Base-by-base conservation (phyloP, 1,140 invertebrate species). In the Penaeus vannamei region DNA sequence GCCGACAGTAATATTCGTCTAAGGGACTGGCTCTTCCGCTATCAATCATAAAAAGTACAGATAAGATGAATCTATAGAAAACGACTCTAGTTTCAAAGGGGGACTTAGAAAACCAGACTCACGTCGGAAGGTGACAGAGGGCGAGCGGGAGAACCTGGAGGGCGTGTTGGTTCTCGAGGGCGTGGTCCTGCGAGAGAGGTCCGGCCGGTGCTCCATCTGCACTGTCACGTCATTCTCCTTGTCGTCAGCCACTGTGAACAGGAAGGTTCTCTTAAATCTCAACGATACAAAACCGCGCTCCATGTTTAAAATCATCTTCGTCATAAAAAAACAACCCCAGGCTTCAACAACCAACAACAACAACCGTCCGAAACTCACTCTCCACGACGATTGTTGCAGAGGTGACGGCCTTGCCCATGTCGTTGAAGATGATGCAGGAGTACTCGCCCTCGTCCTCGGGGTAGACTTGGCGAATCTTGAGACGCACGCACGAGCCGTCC, bases 361-460 rank as follows among this genome's bases (percentile, higher is more conserved):
- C 53, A 53, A 17, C 10, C 12, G 12, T 23, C 10, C 26, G 61
- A 46, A 42, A 93, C 93, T 95, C 94, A 97, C 96, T 95, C 93
- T 97, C 96, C 19, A 97, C 96, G 42, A 97, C 94, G 10, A 97
- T 94, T 92, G 96, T 97, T 8, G 96, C 96, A 1, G 96, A 96
- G 4, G 96, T 96, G 66, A 95, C 94, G 0, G 96, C 95, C 92
- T 96, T 96, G 72, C 97, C 97, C 80, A 97, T 94, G 88, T 95
- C 95, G 92, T 98, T 98, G 91, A 95, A 95, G 14, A 96, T 97
- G 77, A 96, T 95, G 92, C 97, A 98, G 1, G 95, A 96, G 92
- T 98, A 98, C 91, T 97, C 96, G n/a, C 97, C 97, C 91, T 97
- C 96, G 92, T 98, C 97, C 92, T 97, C 97, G 0, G 96, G 96